phyloP scores from a whole-genome alignment of 2,797 vertebrate species.

The Sylvia borin region DNA sequence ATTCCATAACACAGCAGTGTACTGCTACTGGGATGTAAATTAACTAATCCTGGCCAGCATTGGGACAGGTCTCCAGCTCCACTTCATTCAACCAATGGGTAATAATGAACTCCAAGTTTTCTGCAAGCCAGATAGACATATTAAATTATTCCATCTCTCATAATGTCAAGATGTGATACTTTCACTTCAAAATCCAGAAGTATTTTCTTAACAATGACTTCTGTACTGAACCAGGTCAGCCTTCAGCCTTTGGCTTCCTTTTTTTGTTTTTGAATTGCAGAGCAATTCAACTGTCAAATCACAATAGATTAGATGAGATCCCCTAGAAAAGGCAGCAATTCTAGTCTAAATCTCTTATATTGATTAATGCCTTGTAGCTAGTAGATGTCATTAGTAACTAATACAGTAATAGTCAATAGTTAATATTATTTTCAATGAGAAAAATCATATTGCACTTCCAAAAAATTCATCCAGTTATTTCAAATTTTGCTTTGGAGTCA shows the following conservation, averaged over 20 bases:
- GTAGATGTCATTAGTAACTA: background rate
- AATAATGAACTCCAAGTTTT: background rate
- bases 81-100: background rate
- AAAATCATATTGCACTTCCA: background rate
- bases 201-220: background rate
- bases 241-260: background rate
- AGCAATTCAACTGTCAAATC: background rate
- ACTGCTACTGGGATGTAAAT: background rate
- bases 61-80: background rate
- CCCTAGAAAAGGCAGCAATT: background rate
- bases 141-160: background rate
- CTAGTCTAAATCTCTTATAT: background rate
- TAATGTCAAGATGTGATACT: background rate
- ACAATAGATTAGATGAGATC: background rate
- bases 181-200: background rate
- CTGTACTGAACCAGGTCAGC: background rate
- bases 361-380: background rate
- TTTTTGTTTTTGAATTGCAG: background rate
- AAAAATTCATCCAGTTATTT: background rate
- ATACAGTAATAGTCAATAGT: background rate
- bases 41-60: background rate
- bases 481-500: background rate
- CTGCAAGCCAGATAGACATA: background rate
- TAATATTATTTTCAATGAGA: background rate
- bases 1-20: background rate